Evolutionary conservation across 2,888 invertebrate genomes (phyloP).

Genomic region (Andricus quercusramuli): DNA sequence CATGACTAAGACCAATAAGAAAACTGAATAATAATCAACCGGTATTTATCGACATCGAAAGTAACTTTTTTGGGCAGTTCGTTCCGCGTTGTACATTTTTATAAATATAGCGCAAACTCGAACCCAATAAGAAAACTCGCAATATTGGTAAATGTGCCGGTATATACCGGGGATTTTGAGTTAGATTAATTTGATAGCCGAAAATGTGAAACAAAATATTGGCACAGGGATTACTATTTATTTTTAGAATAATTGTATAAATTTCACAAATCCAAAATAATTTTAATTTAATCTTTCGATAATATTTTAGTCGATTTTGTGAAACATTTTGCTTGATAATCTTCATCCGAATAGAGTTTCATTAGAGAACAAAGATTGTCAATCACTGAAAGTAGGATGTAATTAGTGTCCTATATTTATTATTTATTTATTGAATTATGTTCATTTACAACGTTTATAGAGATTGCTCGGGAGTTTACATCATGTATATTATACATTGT

Average conservation of each 20-base stretch:
- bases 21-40: neutral
- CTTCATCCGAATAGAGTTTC: neutral
- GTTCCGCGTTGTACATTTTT: neutral
- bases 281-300: neutral
- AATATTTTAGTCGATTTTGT: neutral
- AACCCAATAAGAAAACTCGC: neutral
- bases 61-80: no score
- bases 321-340: neutral
- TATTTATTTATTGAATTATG: neutral
- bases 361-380: neutral
- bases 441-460: neutral
- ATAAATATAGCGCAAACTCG: neutral
- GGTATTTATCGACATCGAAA: neutral
- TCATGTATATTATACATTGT: conserved; percentile 17
- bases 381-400: neutral
- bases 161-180: neutral
- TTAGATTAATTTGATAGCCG: neutral
- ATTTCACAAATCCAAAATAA: neutral
- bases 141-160: neutral
- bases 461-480: no score
- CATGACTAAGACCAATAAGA: no score
- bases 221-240: neutral
- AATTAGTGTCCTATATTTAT: conserved; percentile 1
- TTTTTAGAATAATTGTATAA: neutral
- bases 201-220: neutral